Evolutionary conservation across 2,888 invertebrate genomes (phyloP).

Genomic region (Philopedon plagiatum): DNA sequence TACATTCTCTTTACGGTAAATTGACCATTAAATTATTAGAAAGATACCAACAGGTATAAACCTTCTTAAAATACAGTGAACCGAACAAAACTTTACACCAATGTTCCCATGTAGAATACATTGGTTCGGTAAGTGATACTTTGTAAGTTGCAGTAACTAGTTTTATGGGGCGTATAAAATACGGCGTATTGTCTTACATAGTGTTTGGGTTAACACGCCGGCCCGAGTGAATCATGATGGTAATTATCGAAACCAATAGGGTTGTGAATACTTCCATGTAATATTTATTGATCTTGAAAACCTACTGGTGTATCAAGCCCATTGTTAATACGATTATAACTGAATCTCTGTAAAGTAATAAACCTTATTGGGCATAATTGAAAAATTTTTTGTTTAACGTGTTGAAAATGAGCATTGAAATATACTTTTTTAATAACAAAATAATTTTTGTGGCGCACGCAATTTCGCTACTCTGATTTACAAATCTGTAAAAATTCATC

Average conservation of each 20-base stretch:
- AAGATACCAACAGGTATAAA: slow-evolving; percentile 19
- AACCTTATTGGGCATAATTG: too few relatives aligned
- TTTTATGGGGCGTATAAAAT: slow-evolving; percentile 67
- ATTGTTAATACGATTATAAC: slow-evolving; percentile 62
- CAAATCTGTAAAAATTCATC: too few relatives aligned
- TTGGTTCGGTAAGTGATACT: slow-evolving; percentile 58
- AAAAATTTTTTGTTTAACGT: too few relatives aligned
- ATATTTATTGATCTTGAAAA: slow-evolving; percentile 50
- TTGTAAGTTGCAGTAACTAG: slow-evolving; percentile 63
- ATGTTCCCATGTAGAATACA: slow-evolving; percentile 46
- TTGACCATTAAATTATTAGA: slow-evolving; percentile 26
- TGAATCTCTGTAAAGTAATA: too few relatives aligned
- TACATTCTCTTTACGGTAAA: background rate
- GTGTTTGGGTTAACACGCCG: slow-evolving; percentile 59
- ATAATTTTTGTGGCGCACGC: too few relatives aligned
- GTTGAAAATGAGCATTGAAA: too few relatives aligned
- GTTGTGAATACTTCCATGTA: slow-evolving; percentile 50
- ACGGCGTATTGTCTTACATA: slow-evolving; percentile 66
- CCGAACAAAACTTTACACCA: slow-evolving; percentile 42
- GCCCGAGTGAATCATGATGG: slow-evolving; percentile 64
- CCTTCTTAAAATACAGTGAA: slow-evolving; percentile 33
- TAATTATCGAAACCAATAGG: slow-evolving; percentile 66
- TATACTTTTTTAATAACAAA: too few relatives aligned
- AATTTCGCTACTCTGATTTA: too few relatives aligned
- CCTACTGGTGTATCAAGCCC: slow-evolving; percentile 35